Base-by-base conservation (phyloP, 2,113 vertebrate species). In the Polypterus bichir region DNA sequence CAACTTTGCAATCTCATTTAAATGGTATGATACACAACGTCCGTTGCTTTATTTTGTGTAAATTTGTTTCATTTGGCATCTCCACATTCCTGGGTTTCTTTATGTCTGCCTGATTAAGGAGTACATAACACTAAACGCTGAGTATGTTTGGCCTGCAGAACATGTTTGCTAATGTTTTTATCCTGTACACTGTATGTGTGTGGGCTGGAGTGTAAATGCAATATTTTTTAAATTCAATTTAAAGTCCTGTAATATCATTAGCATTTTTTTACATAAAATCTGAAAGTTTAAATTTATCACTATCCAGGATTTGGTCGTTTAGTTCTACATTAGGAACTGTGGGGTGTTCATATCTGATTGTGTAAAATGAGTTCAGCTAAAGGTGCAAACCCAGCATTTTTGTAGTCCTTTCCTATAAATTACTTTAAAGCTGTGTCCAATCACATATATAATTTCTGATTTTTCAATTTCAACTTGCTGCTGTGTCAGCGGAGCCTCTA, bases 401-500 rank as follows among this genome's bases (percentile, higher is more conserved):
- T 82, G 81, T 82, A 85, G 80, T 79, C 87, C 54, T 86, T 87
- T 81, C 86, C 86, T 88, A 87, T 90, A 89, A 89, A 89, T 86
- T 86, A 86, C 86, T 87, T 86, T 87, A 89, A 88, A 84, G 87
- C 86, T 88, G 86, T 89, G 86, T 90, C 87, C 85, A 89, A 89
- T 89, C 84, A 84, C 84, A 89, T 89, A 87, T 89, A 88, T 89
- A 88, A 88, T 89, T 89, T 90, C 87, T 86, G 86, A 90, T 87
- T 90, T 62, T 90, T 90, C 88, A 90, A 89, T 89, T 89, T 90
- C 84, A 84, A 80, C 81, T 84, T 75, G 64, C 81, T 89, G 88
- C 88, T 89, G 87, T 87, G 88, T 90, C 88, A 89, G 88, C 88
- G 86, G 79, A 86, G 84, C 82, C 86, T 87, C 79, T 77, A 83